These are phyloP conservation scores for Thalassoma bifasciatum DNA, from an alignment of 2,113 vertebrate genomes.

Conservation along the genomic window DNA sequence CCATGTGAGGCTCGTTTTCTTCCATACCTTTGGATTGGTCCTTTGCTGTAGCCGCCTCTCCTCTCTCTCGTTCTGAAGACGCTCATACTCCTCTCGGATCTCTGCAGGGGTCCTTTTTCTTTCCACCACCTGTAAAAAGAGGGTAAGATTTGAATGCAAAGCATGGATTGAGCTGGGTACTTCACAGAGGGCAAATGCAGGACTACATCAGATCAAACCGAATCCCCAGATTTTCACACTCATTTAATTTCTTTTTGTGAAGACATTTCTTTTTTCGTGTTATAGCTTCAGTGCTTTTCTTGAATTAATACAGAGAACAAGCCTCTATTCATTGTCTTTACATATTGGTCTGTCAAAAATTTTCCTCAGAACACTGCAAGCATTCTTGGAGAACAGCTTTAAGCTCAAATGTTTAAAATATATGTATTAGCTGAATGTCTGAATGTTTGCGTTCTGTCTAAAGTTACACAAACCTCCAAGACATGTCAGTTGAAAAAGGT, in stretches of 20 bases:
- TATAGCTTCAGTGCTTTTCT: too few species aligned
- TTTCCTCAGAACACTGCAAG: not conserved
- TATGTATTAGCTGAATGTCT: too few species aligned
- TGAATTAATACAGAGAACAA: too few species aligned
- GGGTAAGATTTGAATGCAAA: conserved; percentile 30
- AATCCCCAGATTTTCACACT: not conserved
- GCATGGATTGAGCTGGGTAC: not conserved
- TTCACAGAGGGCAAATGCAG: conserved; percentile 22
- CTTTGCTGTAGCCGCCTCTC: conserved; percentile 94
- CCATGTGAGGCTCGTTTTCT: conserved; percentile 6
- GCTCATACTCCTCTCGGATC: conserved; percentile 96
- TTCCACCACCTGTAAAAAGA: conserved; percentile 89
- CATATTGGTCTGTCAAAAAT: not conserved
- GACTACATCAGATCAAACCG: not conserved
- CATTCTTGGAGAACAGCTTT: not conserved
- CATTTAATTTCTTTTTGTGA: not conserved
- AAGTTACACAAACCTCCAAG: not conserved
- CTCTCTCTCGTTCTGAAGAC: conserved; percentile 94
- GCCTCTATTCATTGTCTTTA: too few species aligned
- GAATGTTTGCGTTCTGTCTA: too few species aligned
- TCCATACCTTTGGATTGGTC: conserved; percentile 95
- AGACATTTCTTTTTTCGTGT: not conserved
- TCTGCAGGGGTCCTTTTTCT: conserved; percentile 94
- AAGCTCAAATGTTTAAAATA: too few species aligned
- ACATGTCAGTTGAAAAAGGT: not conserved